A percentile compares a stretch with the other conserved stretches of the same genome.
Conservation (phyloP, 1,140 invertebrate genomes). For the Drosophila baimaii region DNA sequence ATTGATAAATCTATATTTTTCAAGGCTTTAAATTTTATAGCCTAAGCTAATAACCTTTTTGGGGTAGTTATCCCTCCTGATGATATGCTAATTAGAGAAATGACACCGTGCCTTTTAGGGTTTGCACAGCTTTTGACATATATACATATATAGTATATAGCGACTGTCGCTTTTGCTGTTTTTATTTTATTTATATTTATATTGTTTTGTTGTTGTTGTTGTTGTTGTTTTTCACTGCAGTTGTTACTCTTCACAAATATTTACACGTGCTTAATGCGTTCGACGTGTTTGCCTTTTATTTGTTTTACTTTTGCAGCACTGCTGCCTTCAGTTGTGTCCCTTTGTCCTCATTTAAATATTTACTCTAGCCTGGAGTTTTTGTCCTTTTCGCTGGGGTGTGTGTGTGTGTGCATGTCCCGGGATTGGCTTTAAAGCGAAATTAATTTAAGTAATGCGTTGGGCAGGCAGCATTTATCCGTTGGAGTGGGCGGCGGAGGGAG, state of each 20-base stretch:
- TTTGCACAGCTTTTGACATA: constrained; percentile 75
- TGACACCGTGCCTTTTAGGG: constrained; percentile 5
- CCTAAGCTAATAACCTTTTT: background rate
- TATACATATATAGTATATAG: constrained; percentile 20
- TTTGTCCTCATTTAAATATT: constrained; percentile 76
- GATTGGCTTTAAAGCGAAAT: constrained; percentile 65
- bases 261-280: constrained; percentile 80
- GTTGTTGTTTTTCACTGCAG: constrained; percentile 37
- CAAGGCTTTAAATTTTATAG: background rate
- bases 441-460: constrained; percentile 80
- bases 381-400: constrained; percentile 41
- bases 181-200: constrained; percentile 4
- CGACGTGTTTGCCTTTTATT: constrained; percentile 72
- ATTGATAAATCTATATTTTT: background rate
- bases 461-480: constrained; percentile 65
- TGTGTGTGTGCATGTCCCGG: constrained; percentile 22
- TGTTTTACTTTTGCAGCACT: constrained; percentile 53
- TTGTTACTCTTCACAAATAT: constrained; percentile 69
- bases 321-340: constrained; percentile 30
- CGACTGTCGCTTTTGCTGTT: background rate
- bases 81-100: constrained; percentile 44
- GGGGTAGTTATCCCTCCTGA: constrained; percentile 5
- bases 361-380: constrained; percentile 46
- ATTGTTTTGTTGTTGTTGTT: constrained; percentile 3
- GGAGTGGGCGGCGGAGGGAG: background rate